Conservation (phyloP, 2,888 invertebrate genomes). For the Conus canariensis region DNA sequence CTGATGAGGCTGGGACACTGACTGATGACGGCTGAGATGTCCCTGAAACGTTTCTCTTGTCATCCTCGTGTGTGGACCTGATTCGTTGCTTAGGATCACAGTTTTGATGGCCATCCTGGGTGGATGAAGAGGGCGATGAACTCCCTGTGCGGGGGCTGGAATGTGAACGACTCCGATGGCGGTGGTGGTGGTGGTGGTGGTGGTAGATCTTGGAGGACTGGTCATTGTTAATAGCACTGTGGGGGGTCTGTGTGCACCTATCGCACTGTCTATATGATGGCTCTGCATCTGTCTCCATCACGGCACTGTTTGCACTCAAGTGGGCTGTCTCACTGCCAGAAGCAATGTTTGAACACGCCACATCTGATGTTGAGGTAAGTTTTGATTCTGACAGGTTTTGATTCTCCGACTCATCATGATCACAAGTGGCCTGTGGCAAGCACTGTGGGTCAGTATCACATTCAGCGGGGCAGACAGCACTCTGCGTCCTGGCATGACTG, state of each 20-base stretch:
- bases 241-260: conserved; percentile 40
- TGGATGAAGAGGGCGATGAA: background rate
- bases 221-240: conserved; percentile 40
- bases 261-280: conserved; percentile 21
- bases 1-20: background rate
- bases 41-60: background rate
- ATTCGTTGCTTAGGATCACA: background rate
- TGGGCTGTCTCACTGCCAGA: background rate
- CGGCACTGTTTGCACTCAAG: background rate
- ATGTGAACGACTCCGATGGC: conserved; percentile 9
- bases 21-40: background rate
- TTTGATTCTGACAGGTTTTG: background rate
- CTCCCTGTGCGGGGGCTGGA: conserved; percentile 11
- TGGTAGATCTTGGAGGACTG: conserved; percentile 43
- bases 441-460: conserved; percentile 3
- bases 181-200: conserved; percentile 38
- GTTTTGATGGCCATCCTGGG: background rate
- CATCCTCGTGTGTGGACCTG: background rate
- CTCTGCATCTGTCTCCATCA: background rate
- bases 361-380: background rate
- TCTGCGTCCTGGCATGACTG: background rate
- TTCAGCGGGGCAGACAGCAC: background rate
- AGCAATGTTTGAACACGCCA: background rate
- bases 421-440: background rate
- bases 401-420: conserved; percentile 16